Evolutionary conservation across 2,888 invertebrate species (phyloP).

Genomic region (Chironomus tentans): DNA sequence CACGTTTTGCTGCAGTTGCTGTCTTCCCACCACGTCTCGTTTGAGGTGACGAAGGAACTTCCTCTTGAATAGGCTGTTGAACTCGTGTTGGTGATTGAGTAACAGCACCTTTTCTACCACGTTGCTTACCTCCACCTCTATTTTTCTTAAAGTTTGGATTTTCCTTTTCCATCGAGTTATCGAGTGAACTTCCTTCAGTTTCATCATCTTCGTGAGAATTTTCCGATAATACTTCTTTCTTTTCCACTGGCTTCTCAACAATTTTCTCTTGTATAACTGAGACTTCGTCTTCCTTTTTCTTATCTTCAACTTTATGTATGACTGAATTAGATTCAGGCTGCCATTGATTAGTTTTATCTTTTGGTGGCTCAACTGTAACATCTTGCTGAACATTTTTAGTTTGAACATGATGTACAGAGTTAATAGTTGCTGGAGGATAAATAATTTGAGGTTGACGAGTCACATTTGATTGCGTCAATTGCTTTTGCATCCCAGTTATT

Average conservation of each 20-base stretch:
- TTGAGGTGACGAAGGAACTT: constrained; percentile 36
- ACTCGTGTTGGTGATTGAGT: not conserved
- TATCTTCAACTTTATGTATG: not conserved
- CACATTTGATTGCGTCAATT: not conserved
- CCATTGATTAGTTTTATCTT: constrained; percentile 9
- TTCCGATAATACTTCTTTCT: constrained; percentile 26
- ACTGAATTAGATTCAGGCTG: constrained; percentile 8
- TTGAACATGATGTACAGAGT: constrained; percentile 13
- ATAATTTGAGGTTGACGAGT: constrained; percentile 41
- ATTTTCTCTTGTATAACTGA: not conserved
- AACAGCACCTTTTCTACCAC: constrained; percentile 3
- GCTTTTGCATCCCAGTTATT: too few species aligned
- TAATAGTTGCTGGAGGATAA: constrained; percentile 32
- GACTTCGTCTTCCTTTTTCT: not conserved
- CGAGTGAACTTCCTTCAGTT: constrained; percentile 34
- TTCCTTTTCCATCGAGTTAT: constrained; percentile 29
- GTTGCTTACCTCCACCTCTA: constrained; percentile 3
- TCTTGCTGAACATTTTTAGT: constrained; percentile 23
- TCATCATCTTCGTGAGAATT: constrained; percentile 35
- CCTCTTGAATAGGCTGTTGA: not conserved
- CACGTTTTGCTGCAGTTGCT: constrained; percentile 29
- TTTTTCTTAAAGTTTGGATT: not conserved
- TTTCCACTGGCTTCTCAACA: constrained; percentile 3
- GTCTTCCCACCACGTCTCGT: constrained; percentile 47
- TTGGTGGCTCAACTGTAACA: not conserved